phyloP scores from a whole-genome alignment of 2,888 invertebrate species.

The Drosophila subquinaria region DNA sequence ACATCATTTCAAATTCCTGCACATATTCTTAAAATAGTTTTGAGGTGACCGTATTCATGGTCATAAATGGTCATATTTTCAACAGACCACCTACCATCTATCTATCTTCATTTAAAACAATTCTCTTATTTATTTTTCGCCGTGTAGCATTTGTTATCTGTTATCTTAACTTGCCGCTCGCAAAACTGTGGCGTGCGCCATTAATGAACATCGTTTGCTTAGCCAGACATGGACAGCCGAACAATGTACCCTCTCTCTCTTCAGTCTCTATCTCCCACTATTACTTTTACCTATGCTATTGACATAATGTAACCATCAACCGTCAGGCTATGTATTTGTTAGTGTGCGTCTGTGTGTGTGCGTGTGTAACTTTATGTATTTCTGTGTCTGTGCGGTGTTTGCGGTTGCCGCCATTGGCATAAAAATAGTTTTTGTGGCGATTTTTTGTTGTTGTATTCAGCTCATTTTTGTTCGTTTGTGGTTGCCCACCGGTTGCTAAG shows the following conservation, averaged over 20 bases:
- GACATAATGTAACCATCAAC: slow-evolving; percentile 68
- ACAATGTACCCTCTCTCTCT: slow-evolving; percentile 2
- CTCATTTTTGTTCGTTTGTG: slow-evolving; percentile 17
- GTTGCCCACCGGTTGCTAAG: slow-evolving; percentile 68
- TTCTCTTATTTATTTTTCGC: slow-evolving; percentile 9
- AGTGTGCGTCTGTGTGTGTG: slow-evolving; percentile 25
- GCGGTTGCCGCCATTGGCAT: slow-evolving; percentile 70
- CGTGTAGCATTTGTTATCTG: slow-evolving; percentile 67
- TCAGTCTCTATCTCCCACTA: slow-evolving; percentile 2
- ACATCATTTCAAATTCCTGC: background rate
- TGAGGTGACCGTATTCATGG: too few species aligned
- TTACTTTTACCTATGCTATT: slow-evolving; percentile 63
- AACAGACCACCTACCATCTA: background rate
- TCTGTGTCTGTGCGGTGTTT: slow-evolving; percentile 51
- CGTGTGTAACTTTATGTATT: slow-evolving; percentile 45
- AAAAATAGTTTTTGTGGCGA: slow-evolving; percentile 70
- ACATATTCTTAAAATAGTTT: background rate
- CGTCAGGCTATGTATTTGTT: slow-evolving; percentile 24
- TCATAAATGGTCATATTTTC: too few species aligned
- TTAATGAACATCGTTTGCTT: slow-evolving; percentile 77
- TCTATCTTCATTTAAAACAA: background rate
- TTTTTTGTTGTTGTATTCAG: slow-evolving; percentile 18
- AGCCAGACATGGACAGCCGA: slow-evolving; percentile 65
- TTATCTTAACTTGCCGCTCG: slow-evolving; percentile 67
- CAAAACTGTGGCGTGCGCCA: slow-evolving; percentile 74